These are phyloP conservation scores for Novumbra hubbsi DNA, from an alignment of 2,797 vertebrate species.

Conservation along the genomic window DNA sequence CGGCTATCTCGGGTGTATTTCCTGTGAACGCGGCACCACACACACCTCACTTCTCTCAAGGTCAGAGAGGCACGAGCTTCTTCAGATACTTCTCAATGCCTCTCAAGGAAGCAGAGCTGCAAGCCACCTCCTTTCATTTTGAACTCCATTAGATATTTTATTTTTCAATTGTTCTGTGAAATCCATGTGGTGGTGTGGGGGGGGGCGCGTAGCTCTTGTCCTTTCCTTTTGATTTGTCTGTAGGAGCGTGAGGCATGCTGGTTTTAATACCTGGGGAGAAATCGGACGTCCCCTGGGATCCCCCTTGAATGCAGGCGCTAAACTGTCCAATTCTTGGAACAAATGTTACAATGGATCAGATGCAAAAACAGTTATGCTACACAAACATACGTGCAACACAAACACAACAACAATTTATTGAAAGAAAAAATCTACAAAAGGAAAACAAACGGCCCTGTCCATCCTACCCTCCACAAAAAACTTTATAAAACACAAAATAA, in stretches of 20 bases:
- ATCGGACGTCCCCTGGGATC: not conserved
- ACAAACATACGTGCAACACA: too few species aligned
- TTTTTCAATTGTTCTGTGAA: conserved; percentile 4
- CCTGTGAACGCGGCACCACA: not conserved
- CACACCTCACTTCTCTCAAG: not conserved
- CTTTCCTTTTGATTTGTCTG: not conserved
- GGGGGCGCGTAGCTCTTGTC: not conserved
- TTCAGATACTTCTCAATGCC: conserved; percentile 4
- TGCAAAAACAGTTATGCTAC: too few species aligned
- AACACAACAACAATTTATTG: too few species aligned
- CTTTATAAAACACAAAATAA: too few species aligned
- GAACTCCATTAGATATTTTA: not conserved
- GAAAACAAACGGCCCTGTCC: too few species aligned
- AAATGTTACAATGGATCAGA: too few species aligned
- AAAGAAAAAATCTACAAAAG: too few species aligned
- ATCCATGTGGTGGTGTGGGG: conserved; percentile 1
- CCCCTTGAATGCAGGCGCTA: not conserved
- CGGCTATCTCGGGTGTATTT: conserved; percentile 9
- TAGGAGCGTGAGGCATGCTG: not conserved
- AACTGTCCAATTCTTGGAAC: not conserved
- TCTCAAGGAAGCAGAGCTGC: not conserved
- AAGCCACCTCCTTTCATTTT: conserved; percentile 11
- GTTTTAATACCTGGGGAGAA: not conserved
- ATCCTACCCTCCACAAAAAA: too few species aligned
- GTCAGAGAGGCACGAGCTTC: not conserved